Percentiles rank a stretch among this genome's conserved stretches.
phyloP scores from a whole-genome alignment of 1,140 invertebrate species.

The Aphaenogaster rudis region DNA sequence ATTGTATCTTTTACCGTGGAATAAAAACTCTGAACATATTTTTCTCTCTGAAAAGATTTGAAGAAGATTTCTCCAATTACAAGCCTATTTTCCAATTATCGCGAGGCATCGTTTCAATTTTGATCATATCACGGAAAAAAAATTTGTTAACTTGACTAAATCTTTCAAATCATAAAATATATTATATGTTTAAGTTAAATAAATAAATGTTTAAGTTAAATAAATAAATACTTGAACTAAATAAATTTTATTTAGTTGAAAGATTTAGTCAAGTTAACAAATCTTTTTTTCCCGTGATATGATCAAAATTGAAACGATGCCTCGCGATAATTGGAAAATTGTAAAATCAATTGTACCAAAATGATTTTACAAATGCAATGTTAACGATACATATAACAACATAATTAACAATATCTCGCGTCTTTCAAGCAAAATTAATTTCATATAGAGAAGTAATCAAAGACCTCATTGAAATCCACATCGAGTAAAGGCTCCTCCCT shows the following conservation, averaged over 20 bases:
- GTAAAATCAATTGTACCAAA: background rate
- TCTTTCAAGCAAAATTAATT: slow-evolving; percentile 54
- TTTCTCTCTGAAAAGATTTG: background rate
- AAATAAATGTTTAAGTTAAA: too few species aligned
- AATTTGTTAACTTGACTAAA: too few species aligned
- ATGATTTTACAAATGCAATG: background rate
- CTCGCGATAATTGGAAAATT: too few species aligned
- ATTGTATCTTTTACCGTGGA: background rate
- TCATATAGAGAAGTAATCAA: slow-evolving; percentile 35
- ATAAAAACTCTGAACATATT: background rate
- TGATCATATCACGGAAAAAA: background rate
- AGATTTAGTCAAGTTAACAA: too few species aligned
- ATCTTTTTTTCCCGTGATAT: too few species aligned
- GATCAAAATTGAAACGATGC: too few species aligned
- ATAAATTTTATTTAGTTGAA: too few species aligned
- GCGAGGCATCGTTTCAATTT: background rate
- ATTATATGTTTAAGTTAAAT: too few species aligned
- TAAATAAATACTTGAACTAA: too few species aligned
- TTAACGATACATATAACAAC: background rate
- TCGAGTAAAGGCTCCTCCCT: background rate
- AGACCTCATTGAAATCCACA: slow-evolving; percentile 49
- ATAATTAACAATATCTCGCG: background rate
- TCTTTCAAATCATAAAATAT: too few species aligned
- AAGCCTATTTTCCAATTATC: background rate
- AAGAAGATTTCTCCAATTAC: background rate